Percentiles rank a stretch among this genome's conserved stretches.
phyloP scores from a whole-genome alignment of 2,113 vertebrate species.

The Noctilio leporinus region DNA sequence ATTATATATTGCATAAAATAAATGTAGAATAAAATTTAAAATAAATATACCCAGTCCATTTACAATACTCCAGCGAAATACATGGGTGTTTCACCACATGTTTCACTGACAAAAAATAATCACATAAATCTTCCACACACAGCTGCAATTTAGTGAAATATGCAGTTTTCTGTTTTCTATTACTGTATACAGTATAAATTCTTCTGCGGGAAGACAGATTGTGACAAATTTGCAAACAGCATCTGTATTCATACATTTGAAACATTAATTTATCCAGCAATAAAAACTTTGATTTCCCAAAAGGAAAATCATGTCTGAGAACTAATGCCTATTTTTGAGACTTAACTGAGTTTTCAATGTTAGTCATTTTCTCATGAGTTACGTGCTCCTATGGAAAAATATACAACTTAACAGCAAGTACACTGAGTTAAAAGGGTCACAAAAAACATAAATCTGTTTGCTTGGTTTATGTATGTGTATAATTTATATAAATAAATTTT shows the following conservation, averaged over 20 bases:
- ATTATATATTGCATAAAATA: conserved; percentile 74
- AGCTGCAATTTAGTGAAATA: conserved; percentile 84
- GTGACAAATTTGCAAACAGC: conserved; percentile 83
- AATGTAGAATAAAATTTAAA: conserved; percentile 74
- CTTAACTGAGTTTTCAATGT: conserved; percentile 81
- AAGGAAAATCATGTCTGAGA: conserved; percentile 78
- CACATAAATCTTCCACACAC: conserved; percentile 80
- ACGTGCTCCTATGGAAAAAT: conserved; percentile 78
- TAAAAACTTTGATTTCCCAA: conserved; percentile 86
- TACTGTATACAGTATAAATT: conserved; percentile 86
- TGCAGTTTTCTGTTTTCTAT: conserved; percentile 84
- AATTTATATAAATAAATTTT: conserved; percentile 80
- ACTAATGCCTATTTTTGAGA: conserved; percentile 79
- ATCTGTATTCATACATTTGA: conserved; percentile 84
- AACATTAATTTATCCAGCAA: conserved; percentile 84
- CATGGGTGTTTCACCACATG: conserved; percentile 70
- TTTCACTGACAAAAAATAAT: conserved; percentile 80
- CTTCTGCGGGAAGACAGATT: conserved; percentile 80
- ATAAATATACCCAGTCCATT: conserved; percentile 55
- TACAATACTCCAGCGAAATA: conserved; percentile 72
- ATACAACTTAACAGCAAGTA: conserved; percentile 83
- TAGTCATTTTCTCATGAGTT: conserved; percentile 81
- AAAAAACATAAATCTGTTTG: conserved; percentile 81
- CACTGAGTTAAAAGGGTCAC: conserved; percentile 83
- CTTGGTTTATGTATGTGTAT: conserved; percentile 73